Evolutionary conservation across 1,140 invertebrate species (phyloP), one percentile per base, ranked within the genome.

Genomic region (Drosophila burlai): DNA sequence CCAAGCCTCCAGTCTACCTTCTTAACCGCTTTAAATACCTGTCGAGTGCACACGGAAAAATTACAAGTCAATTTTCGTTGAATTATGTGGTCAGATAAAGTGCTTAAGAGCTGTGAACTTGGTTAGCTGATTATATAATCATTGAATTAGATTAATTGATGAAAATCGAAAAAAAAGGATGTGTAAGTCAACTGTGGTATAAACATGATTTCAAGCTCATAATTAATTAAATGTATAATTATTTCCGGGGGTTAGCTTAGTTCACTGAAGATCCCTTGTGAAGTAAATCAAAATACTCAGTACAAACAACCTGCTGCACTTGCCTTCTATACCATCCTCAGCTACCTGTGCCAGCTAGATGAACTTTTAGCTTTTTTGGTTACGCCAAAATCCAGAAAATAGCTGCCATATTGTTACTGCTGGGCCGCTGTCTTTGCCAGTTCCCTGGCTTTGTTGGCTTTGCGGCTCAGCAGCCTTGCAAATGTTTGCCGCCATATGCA

Each of bases 401-500:
- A 38, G 8, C 52, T 69, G 50, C 18, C 64, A 57, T 31, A 69
- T 58, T 72, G 54, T 40, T 24, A 10, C 36, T 46, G 38, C 43
- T 47, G 24, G 63, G 31, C 40, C 3, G 11, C 40, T 34, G 50
- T 26, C 47, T 49, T 47, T 38, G 50, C 34, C 62, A 52, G 47
- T 69, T 29, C 0, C 29, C 50, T 8, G 60, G 59, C 58, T 61
- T 69, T 71, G 69, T 76, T 66, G 45, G 78, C 60, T 75, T 75
- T 47, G 58, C 63, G 55, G 62, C 73, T 49, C 43, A 65, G 61
- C 38, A 65, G 52, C 26, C 74, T 29, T 15, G 46, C 74, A 76
- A 67, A 67, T 77, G 54, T 76, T 76, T 77, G 62, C 60, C 79
- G 60, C 34, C 77, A 74, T 80, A 80, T 80, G 77, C 73, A 76